Evolutionary conservation across 37 sponge, comb jelly and placozoan species (phyloP), one percentile per base, ranked within the genome.

Genomic region (Oopsacas minuta): DNA sequence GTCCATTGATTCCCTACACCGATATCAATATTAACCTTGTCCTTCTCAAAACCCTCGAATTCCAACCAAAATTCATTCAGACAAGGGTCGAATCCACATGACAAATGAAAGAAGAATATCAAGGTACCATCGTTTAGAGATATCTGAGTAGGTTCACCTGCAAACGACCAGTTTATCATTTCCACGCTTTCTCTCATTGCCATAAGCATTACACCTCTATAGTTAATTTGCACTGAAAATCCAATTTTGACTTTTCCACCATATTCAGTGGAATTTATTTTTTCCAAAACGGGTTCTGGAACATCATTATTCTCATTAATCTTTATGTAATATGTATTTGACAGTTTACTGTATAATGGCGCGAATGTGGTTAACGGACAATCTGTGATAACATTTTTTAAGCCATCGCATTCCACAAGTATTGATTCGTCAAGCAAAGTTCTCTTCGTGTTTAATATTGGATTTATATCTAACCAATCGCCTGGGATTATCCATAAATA

Each of bases 81-180:
- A 61, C 75, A 61, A 25, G 75, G 75, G 22, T 61, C 75, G 28
- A 61, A 7, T 61, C 75, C 75, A 61, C 75, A 61, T 61, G 75
- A 10, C 30, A 61, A 25, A 12, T 61, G 75, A n/a, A 61, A 5
- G 28, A 20, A 61, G 30, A 32, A 61, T 61, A 61, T 10, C 32
- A 32, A 32, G 7, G 75, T 10, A n/a, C 28, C 30, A 61, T 61
- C 75, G 7, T 3, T 12, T n/a, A 61, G 7, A 10, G 30, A 12
- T 5, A 61, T 61, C 28, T 10, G 32, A 10, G 20, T 61, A 20
- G 75, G 75, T 10, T 61, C 75, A 61, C 75, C 75, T 12, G 22
- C 17, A n/a, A 61, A 61, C 5, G 75, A 61, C 75, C 75, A 61
- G 30, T 12, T 61, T 61, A 3, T 61, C 22, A 61, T 61, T 20